These are phyloP conservation scores for Penelope pileata DNA, from an alignment of 2,113 vertebrate genomes.

Conservation along the genomic window DNA sequence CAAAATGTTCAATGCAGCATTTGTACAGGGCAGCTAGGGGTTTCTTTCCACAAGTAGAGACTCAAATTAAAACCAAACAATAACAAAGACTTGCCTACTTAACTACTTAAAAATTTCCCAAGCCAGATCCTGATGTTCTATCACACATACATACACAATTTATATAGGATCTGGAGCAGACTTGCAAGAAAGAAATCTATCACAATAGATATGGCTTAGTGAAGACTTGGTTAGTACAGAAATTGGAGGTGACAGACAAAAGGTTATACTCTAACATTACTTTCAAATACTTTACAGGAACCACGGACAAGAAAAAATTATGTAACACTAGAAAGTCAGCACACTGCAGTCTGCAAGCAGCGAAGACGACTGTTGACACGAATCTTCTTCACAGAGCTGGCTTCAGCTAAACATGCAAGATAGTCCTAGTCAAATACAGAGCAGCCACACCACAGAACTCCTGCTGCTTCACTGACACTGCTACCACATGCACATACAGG, in stretches of 20 bases:
- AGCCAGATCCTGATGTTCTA: not conserved
- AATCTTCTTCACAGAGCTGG: not conserved
- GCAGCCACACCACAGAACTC: not conserved
- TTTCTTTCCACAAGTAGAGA: not conserved
- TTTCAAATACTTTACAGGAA: not conserved
- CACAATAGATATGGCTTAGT: not conserved
- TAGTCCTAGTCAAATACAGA: not conserved
- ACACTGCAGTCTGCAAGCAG: not conserved
- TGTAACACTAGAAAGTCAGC: not conserved
- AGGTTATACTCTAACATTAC: not conserved
- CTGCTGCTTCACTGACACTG: not conserved
- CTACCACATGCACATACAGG: not conserved
- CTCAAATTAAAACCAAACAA: not conserved
- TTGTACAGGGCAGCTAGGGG: not conserved
- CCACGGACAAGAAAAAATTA: not conserved
- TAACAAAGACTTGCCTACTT: not conserved
- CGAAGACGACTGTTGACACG: rapidly evolving
- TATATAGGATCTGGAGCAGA: not conserved
- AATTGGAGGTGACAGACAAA: not conserved
- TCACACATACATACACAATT: not conserved
- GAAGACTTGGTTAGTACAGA: not conserved
- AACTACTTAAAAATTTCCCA: not conserved
- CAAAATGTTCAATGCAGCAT: not conserved
- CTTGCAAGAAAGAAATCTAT: not conserved
- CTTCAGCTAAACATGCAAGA: not conserved